These are phyloP conservation scores for Garra rufa DNA, from an alignment of 2,113 vertebrate species.

Conservation along the genomic window DNA sequence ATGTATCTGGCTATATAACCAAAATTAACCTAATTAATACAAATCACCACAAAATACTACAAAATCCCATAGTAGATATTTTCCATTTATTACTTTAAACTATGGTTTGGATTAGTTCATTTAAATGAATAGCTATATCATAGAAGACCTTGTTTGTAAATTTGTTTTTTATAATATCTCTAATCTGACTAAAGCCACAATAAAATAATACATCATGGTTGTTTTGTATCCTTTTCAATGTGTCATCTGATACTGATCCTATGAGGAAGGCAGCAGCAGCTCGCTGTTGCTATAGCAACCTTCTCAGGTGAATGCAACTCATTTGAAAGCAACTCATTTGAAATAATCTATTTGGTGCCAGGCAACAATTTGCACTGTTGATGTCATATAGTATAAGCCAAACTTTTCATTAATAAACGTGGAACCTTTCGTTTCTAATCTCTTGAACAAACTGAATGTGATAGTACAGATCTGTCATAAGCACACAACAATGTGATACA, in stretches of 20 bases:
- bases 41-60: background rate
- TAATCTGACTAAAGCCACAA: background rate
- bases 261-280: background rate
- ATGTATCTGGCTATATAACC: background rate
- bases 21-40: background rate
- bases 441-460: background rate
- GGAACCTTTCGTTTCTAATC: background rate
- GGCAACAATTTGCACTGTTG: background rate
- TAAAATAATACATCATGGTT: background rate
- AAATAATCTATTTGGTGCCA: background rate
- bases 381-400: background rate
- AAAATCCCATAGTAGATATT: background rate
- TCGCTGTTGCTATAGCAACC: conserved; percentile 5
- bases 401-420: background rate
- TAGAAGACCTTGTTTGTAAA: background rate
- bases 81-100: background rate
- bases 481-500: background rate
- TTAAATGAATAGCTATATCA: background rate
- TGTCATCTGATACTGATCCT: conserved; percentile 12
- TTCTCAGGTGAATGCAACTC: background rate
- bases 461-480: background rate
- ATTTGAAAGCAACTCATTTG: no score
- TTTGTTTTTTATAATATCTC: background rate
- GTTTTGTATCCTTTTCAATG: background rate
- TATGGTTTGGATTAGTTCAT: background rate